These are phyloP conservation scores for Muricea muricata DNA, from an alignment of 92 coral and sea anemone species.

Conservation along the genomic window DNA sequence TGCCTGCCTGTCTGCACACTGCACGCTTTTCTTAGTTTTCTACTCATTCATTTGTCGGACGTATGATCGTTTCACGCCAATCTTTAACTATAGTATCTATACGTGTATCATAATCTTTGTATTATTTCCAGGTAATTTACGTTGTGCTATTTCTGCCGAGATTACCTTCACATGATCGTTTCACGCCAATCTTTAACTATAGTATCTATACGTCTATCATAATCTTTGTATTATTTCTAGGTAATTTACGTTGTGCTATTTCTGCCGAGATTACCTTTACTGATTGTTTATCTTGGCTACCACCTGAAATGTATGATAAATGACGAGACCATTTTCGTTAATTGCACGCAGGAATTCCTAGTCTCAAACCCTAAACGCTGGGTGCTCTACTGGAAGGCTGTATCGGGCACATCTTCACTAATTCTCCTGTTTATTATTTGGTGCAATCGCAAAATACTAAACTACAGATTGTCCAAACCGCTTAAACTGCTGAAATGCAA, in stretches of 20 bases:
- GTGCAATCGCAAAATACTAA: background rate
- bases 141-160: background rate
- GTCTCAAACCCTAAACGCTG: background rate
- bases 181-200: too few species aligned
- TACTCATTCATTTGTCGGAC: too few species aligned
- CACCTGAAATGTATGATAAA: conserved; percentile 13
- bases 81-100: too few species aligned
- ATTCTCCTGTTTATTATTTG: background rate
- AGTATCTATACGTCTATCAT: too few species aligned
- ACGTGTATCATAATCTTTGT: too few species aligned
- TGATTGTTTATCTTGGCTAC: background rate
- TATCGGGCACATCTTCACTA: background rate
- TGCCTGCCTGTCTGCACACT: too few species aligned
- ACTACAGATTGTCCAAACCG: background rate
- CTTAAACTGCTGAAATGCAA: background rate
- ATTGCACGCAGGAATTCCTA: conserved; percentile 7
- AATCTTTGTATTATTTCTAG: background rate
- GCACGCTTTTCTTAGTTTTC: too few species aligned
- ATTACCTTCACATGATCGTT: too few species aligned
- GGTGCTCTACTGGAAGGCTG: background rate
- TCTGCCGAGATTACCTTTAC: background rate
- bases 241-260: background rate
- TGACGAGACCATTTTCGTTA: background rate
- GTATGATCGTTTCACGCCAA: too few species aligned
- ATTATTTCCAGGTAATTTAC: background rate